These are phyloP conservation scores for Cataglyphis livida DNA, from an alignment of 2,888 invertebrate species.

Conservation along the genomic window DNA sequence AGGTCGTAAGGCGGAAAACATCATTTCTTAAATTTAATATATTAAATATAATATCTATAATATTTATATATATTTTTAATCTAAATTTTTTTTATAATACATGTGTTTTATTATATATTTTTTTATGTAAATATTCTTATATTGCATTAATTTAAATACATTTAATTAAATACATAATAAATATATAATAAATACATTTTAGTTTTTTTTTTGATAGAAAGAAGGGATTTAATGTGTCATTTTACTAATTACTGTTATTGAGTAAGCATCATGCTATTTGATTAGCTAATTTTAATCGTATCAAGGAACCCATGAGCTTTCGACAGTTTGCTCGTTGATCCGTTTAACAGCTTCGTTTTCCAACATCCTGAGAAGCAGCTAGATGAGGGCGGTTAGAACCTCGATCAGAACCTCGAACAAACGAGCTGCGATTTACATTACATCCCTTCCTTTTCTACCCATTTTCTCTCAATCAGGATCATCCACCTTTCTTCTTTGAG, in stretches of 20 bases:
- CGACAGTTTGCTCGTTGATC: constrained; percentile 34
- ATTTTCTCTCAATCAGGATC: constrained; percentile 51
- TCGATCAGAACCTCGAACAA: constrained; percentile 29
- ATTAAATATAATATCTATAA: neutral
- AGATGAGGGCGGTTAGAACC: constrained; percentile 44
- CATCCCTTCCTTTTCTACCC: constrained; percentile 24
- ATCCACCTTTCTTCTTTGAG: constrained; percentile 43
- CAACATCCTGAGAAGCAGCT: constrained; percentile 36
- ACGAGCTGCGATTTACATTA: constrained; percentile 62
- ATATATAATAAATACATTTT: neutral
- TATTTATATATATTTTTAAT: neutral
- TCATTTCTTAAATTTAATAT: neutral
- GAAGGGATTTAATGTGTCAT: neutral
- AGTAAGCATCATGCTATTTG: constrained; percentile 43
- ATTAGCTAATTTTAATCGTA: constrained; percentile 61
- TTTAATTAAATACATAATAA: too few relatives aligned
- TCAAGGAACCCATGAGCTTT: constrained; percentile 45
- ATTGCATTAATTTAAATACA: neutral
- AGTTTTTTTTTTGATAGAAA: neutral
- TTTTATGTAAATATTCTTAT: neutral
- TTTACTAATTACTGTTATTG: constrained; percentile 9
- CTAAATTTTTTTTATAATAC: neutral
- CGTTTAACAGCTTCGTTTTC: constrained; percentile 36
- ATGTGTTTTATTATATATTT: neutral
- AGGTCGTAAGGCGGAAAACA: neutral